Base-by-base conservation (phyloP, 2,797 vertebrate genomes). In the Tenualosa ilisha region DNA sequence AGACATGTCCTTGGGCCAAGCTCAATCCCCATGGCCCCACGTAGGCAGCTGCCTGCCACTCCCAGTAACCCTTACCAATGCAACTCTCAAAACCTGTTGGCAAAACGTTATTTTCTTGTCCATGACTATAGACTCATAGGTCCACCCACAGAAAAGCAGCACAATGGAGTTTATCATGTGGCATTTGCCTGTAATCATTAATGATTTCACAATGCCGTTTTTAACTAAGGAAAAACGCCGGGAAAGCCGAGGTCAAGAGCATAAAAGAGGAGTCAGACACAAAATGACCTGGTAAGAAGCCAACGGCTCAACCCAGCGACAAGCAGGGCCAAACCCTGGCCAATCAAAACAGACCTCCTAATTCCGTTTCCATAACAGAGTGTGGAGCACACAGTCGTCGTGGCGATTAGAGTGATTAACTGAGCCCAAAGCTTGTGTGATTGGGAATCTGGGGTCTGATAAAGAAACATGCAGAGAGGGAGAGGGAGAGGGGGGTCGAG, bases 311-410 rank as follows among this genome's bases (percentile, higher is more conserved):
- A 53, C 31, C 59, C 61, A 75, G 75, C 54, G 79, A 84, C 24
- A 63, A 61, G 40, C 40, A 50, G 37, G 40, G 15, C 82, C 82
- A 59, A 68, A 72, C 31, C 31, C 43, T 59, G 79, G 54, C 83
- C 86, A 88, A 89, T 53, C 84, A 86, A 81, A 85, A 81, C 51
- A 84, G 20, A 53, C 72, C 50, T 51, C 85, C 46, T 37, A 85
- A 68, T 22, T 81, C 86, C 83, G 86, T 87, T 81, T 82, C 85
- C 53, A 82, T 86, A 85, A 90, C 88, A 88, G 79, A 84, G 89
- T 79, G 72, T 37, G 72, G n/a, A 65, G 22, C 65, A 54, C 46
- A 75, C 88, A 89, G 89, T 86, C 83, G 86, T 79, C 85, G 59
- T 72, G 72, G 85, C 72, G 87, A 91, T 86, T 84, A 82, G 46